Evolutionary conservation across 92 coral and sea anemone genomes (phyloP), one percentile per base, ranked within the genome.

Genomic region (Actinostola sp.): DNA sequence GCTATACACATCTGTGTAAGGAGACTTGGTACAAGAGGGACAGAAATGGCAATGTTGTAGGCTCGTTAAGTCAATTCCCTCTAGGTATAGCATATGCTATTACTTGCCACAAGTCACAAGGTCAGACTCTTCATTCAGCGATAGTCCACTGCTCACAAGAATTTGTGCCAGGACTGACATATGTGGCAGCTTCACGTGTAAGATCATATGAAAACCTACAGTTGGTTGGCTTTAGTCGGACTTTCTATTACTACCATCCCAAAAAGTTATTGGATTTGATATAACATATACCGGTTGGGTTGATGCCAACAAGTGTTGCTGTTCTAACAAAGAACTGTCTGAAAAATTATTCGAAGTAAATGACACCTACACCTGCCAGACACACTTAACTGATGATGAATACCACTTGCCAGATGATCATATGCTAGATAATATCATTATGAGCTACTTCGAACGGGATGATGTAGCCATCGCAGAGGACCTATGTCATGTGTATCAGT

Each of bases 151-250:
- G 79, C 32, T 63, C 84, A 1, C 63, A 25, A 38, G 89, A 84
- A 64, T 76, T 83, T 71, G 89, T 84, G 13, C 43, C 90, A n/a
- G 90, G 90, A 0, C 78, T 72, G 21, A 65, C 63, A 0, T 85
- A 72, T 51, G 86, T 85, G 0, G 80, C 86, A 8, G 1, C 68
- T 6, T 56, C 82, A n/a, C 57, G 78, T 28, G 90, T 85, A 15
- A 56, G 53, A 31, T 50, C 60, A 38, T 66, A 51, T 13, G 29
- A 24, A 5, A n/a, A 74, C 13, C 1, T 53, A 11, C 60, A 53
- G 15, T 11, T 53, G 10, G 9, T 53, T 9, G 60, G 64, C 71
- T 72, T 17, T 45, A 38, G 33, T 0, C 31, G 0, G 31, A 61
- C n/a, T 21, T 20, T 31, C 64, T 84, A 14, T 66, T 78, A 16